phyloP scores from a whole-genome alignment of 2,888 invertebrate genomes.

The Drosophila peninsularis region DNA sequence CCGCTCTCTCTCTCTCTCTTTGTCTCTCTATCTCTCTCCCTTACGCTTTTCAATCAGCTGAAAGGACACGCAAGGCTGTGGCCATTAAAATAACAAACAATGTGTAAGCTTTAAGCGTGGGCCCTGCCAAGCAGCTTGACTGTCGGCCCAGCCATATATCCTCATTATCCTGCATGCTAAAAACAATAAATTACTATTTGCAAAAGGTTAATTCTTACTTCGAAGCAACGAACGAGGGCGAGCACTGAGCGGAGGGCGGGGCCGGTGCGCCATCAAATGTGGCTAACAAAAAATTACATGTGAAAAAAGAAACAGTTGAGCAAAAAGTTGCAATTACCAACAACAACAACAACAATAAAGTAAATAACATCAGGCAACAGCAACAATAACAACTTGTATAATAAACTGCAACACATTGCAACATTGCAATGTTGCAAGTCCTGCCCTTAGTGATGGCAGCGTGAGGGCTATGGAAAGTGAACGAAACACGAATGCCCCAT shows the following conservation, averaged over 20 bases:
- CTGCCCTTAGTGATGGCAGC: conserved; percentile 50
- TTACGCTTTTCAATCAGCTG: conserved; percentile 65
- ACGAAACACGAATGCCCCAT: too few relatives aligned
- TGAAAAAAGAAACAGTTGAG: conserved; percentile 33
- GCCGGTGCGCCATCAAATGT: conserved; percentile 46
- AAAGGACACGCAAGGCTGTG: conserved; percentile 67
- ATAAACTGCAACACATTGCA: conserved; percentile 63
- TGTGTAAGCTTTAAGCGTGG: conserved; percentile 53
- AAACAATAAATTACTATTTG: conserved; percentile 80
- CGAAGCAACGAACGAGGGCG: conserved; percentile 37
- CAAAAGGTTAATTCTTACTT: conserved; percentile 79
- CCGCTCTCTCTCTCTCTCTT: background rate
- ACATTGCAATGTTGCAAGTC: conserved; percentile 51
- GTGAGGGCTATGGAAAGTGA: conserved; percentile 14
- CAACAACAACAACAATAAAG: conserved; percentile 47
- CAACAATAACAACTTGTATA: conserved; percentile 25
- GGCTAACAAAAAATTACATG: conserved; percentile 63
- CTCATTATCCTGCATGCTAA: conserved; percentile 76
- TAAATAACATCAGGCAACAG: conserved; percentile 54
- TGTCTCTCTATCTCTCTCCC: background rate
- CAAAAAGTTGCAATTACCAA: conserved; percentile 69
- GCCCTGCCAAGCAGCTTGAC: background rate
- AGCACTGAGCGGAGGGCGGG: background rate
- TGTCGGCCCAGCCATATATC: conserved; percentile 59
- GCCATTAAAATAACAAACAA: conserved; percentile 62